These are phyloP conservation scores for Cyprinus carpio DNA, from an alignment of 2,113 vertebrate species.

Conservation along the genomic window DNA sequence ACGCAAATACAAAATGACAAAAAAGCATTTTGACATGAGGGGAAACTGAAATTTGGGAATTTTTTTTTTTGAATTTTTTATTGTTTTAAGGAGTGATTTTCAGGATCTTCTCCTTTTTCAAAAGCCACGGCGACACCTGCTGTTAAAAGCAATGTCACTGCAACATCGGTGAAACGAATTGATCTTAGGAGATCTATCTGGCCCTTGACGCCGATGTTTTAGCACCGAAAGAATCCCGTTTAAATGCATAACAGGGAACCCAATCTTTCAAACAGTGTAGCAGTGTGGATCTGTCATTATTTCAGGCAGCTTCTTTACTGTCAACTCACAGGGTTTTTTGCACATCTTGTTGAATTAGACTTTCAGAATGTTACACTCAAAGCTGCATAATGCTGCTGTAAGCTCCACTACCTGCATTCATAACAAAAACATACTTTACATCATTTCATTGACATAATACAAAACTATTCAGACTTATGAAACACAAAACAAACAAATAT, in stretches of 20 bases:
- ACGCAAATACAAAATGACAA: slow-evolving; percentile 48
- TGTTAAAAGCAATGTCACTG: background rate
- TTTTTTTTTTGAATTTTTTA: too few relatives aligned
- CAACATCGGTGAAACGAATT: slow-evolving; percentile 19
- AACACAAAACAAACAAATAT: background rate
- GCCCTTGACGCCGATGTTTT: slow-evolving; percentile 36
- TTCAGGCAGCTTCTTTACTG: slow-evolving; percentile 2
- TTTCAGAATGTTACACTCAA: background rate
- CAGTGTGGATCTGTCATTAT: background rate
- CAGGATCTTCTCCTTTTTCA: slow-evolving; percentile 7
- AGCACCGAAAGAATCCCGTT: slow-evolving; percentile 48
- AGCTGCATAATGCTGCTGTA: background rate
- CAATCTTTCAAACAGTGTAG: slow-evolving; percentile 31
- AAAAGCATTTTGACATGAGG: slow-evolving; percentile 55
- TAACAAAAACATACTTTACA: background rate
- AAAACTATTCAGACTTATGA: background rate
- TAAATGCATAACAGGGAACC: slow-evolving; percentile 30
- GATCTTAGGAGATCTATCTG: slow-evolving; percentile 36
- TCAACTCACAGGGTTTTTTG: slow-evolving; percentile 7
- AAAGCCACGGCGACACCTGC: slow-evolving; percentile 2
- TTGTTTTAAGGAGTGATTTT: too few relatives aligned
- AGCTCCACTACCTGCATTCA: background rate
- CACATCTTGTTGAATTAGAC: background rate
- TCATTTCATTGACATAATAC: slow-evolving; percentile 1
- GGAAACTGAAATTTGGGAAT: slow-evolving; percentile 40